Conservation (phyloP, 2,113 vertebrate species). For the Coracopsis vasa region DNA sequence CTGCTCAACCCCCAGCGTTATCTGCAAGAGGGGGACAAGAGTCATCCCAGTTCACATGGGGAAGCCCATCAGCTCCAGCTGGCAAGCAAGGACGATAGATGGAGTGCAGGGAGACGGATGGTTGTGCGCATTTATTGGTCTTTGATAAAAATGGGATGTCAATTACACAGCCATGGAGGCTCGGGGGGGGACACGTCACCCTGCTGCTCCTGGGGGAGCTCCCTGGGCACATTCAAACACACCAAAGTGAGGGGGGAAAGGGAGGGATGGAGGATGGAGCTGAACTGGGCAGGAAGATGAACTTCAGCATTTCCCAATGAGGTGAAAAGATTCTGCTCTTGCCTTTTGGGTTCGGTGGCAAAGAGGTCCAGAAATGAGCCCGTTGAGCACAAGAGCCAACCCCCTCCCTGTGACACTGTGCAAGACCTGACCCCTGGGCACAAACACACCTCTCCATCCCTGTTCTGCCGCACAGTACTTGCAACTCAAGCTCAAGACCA, state of each 20-base stretch:
- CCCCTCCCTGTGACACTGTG: neutral
- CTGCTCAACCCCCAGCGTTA: neutral
- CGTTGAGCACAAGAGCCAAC: neutral
- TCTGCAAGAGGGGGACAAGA: neutral
- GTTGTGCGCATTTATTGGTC: slow-evolving; percentile 64
- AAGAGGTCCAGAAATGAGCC: neutral
- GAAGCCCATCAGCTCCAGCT: neutral
- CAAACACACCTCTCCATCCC: neutral
- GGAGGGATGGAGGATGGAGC: neutral
- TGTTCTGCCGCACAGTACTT: neutral
- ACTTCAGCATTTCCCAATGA: neutral
- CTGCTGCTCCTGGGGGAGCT: slow-evolving; percentile 24
- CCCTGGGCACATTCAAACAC: slow-evolving; percentile 23
- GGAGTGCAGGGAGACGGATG: slow-evolving; percentile 42
- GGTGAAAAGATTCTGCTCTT: neutral
- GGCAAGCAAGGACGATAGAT: neutral
- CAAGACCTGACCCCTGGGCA: neutral
- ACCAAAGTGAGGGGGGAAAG: neutral
- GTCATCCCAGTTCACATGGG: neutral
- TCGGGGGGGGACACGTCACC: neutral
- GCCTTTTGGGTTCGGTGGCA: neutral
- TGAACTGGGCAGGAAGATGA: neutral
- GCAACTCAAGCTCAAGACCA: neutral
- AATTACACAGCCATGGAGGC: slow-evolving; percentile 48
- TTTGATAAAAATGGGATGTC: slow-evolving; percentile 59